phyloP scores from a whole-genome alignment of 2,888 invertebrate species.

The Auanema sp. region DNA sequence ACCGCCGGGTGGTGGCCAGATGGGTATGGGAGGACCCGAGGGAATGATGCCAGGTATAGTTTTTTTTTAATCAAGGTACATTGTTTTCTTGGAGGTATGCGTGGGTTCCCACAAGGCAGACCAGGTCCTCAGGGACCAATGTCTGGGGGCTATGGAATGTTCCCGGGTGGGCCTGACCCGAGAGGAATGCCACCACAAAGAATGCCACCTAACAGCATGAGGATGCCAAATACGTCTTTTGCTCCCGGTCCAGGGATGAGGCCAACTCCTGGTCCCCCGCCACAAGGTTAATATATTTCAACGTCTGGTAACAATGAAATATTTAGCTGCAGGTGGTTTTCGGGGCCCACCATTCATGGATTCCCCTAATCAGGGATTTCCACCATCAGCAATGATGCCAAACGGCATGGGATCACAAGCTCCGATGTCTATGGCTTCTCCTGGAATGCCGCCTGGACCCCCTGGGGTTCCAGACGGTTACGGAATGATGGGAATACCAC shows the following conservation, averaged over 20 bases:
- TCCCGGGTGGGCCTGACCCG: constrained; percentile 29
- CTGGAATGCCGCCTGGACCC: constrained; percentile 32
- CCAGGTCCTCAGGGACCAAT: constrained; percentile 31
- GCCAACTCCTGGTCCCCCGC: constrained; percentile 22
- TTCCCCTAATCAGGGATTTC: constrained; percentile 32
- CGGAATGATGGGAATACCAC: constrained; percentile 25
- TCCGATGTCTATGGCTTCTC: constrained; percentile 47
- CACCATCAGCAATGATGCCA: constrained; percentile 44
- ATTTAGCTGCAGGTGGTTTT: constrained; percentile 3
- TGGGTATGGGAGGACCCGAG: constrained; percentile 45
- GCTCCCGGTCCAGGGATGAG: constrained; percentile 30
- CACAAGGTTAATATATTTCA: constrained; percentile 19
- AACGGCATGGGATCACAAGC: constrained; percentile 41
- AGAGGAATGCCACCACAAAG: constrained; percentile 17
- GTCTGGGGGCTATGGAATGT: constrained; percentile 34
- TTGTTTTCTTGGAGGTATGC: constrained; percentile 7
- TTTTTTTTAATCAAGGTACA: constrained; percentile 5
- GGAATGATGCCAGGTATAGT: constrained; percentile 46
- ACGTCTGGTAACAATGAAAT: neutral
- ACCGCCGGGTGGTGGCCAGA: constrained; percentile 28
- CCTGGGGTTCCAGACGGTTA: constrained; percentile 12
- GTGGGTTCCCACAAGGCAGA: constrained; percentile 29
- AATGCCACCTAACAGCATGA: constrained; percentile 30
- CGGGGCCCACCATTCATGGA: constrained; percentile 35
- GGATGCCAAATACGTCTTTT: constrained; percentile 32